Evolutionary conservation across 2,888 invertebrate species (phyloP).

Genomic region (Craniophora ligustri): DNA sequence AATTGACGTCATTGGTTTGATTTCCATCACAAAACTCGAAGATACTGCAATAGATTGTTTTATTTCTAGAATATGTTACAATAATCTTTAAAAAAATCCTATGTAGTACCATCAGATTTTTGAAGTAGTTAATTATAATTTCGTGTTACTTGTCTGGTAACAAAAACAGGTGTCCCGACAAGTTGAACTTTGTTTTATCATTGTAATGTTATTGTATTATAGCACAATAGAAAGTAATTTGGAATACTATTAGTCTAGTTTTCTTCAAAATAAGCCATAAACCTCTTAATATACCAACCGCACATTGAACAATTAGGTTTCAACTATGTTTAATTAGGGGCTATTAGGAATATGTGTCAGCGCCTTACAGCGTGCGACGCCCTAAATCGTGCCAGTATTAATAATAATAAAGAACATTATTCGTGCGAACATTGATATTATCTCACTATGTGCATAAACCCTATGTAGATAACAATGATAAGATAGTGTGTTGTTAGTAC

Average conservation of each 20-base stretch:
- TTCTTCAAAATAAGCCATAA: slow-evolving; percentile 52
- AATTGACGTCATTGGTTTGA: slow-evolving; percentile 83
- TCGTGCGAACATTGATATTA: slow-evolving; percentile 57
- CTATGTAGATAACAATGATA: slow-evolving; percentile 84
- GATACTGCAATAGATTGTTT: slow-evolving; percentile 47
- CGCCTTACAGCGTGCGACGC: slow-evolving; percentile 68
- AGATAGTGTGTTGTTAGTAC: slow-evolving; percentile 72
- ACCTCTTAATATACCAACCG: slow-evolving; percentile 51
- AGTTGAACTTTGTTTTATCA: slow-evolving; percentile 39
- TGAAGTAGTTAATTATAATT: slow-evolving; percentile 1
- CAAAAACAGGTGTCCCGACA: slow-evolving; percentile 33
- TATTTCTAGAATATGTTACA: slow-evolving; percentile 11
- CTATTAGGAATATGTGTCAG: slow-evolving; percentile 85
- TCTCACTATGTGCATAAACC: slow-evolving; percentile 71
- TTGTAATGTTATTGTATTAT: slow-evolving; percentile 66
- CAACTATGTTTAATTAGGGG: slow-evolving; percentile 76
- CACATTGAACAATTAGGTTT: slow-evolving; percentile 65
- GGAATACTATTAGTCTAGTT: slow-evolving; percentile 55
- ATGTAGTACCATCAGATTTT: slow-evolving; percentile 1
- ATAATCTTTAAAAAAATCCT: slow-evolving; percentile 2
- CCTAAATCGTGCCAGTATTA: slow-evolving; percentile 70
- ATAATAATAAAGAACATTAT: slow-evolving; percentile 59
- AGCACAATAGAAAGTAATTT: slow-evolving; percentile 58
- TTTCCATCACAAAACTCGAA: slow-evolving; percentile 74
- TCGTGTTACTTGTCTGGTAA: slow-evolving; percentile 6